Base-by-base conservation (phyloP, 2,113 vertebrate genomes). In the Choloepus hoffmanni region DNA sequence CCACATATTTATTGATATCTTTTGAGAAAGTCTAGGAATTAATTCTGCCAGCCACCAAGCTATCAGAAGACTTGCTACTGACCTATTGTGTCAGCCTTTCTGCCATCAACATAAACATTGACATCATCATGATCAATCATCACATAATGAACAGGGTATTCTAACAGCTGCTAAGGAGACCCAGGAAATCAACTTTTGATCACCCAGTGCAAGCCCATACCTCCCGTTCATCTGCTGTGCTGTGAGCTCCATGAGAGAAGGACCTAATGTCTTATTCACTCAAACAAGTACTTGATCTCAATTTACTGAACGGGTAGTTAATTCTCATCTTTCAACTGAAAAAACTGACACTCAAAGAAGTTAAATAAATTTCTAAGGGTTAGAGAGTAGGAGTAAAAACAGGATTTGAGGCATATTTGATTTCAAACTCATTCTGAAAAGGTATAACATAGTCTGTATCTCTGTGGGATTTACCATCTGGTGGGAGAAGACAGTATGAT, bases 361-460 rank as follows among this genome's bases (percentile, higher is more conserved):
- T 36, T 40, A 92, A 53, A 14, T 48, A 67, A 84, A 86, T 83
- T 93, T 89, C 11, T 30, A 76, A 94, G 92, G 33, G 9, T 65
- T 76, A 92, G 45, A 36, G 40, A 91, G 18, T 58, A 84, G 10
- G 10, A 79, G 58, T 50, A 30, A 93, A 92, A 73, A 67, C 43
- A 60, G 19, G 53, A 81, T 85, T 76, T 95, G 67, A 74, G 55
- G 58, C 40, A 36, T 79, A 30, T 87, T 82, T 82, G 63, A 74
- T 15, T 63, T 91, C n/a, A 85, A 76, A 85, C 15, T 67, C n/a
- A 87, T 77, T 60, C 58, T 77, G 28, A 82, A 85, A 89, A 68
- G 19, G 12, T 2, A 18, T 26, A 26, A 76, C 24, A 11, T 6
- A 15, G 36, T 60, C 24, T 95, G 15, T 24, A 65, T 84, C 48